Base-by-base conservation (phyloP, 2,113 vertebrate genomes). In the Dendrocopos noguchii region DNA sequence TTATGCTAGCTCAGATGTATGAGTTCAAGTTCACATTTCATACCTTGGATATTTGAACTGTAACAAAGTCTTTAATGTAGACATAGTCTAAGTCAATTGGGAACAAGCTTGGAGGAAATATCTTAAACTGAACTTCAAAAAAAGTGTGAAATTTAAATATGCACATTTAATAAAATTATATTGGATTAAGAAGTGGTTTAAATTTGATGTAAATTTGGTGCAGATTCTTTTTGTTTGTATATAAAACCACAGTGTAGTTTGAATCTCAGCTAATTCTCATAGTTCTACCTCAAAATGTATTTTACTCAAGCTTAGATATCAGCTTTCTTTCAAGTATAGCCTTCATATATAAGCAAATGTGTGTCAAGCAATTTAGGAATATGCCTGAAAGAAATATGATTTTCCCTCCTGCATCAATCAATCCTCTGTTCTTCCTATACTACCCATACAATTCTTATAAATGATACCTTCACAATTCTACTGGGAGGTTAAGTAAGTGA, bases 341-440 rank as follows among this genome's bases (percentile, higher is more conserved):
- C 61, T 95, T 97, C 72, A 89, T 88, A 81, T 82, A 64, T 93
- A 96, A 90, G 68, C 47, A 94, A 88, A 91, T 82, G 82, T 95
- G 93, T 96, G 93, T 84, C 89, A 80, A 76, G 75, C 29, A 94
- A 95, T 96, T 92, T 95, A 94, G 15, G 25, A 75, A 93, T 87
- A 91, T 87, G 56, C 74, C 84, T 95, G 92, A 95, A 92, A 80
- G 44, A 93, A 87, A 91, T 61, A 63, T 87, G 81, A 87, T 84
- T 90, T 96, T 93, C 72, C 94, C 90, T 86, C 75, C 68, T 93
- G 87, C 96, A 96, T 97, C 60, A 94, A 73, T 95, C 86, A 95
- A 68, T 53, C 79, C 71, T 94, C 50, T 46, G 52, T 94, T 63
- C 31, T 91, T 92, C 57, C 50, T 93, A 68, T 92, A 33, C 90